Evolutionary conservation across 2,113 vertebrate species (phyloP).

Genomic region (Euleptes europaea): DNA sequence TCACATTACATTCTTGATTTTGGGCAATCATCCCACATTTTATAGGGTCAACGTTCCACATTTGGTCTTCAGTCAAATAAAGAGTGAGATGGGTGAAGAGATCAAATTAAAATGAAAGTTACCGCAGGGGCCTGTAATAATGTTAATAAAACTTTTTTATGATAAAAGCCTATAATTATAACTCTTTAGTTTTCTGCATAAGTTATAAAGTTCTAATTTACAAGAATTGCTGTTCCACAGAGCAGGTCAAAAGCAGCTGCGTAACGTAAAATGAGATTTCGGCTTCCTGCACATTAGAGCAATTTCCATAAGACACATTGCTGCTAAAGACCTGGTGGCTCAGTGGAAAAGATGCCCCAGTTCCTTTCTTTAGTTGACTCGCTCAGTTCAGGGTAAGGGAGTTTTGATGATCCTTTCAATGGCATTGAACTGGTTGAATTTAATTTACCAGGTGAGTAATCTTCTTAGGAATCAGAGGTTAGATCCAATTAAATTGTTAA

Average conservation of each 20-base stretch:
- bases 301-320: constrained; percentile 16
- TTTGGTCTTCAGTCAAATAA: constrained; percentile 17
- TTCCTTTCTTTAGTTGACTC: constrained; percentile 3
- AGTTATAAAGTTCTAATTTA: constrained; percentile 12
- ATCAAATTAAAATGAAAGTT: constrained; percentile 14
- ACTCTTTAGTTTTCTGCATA: constrained; percentile 7
- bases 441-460: constrained; percentile 40
- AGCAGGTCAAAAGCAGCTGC: background rate
- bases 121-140: background rate
- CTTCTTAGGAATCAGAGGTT: constrained; percentile 26
- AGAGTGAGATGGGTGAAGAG: background rate
- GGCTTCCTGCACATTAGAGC: constrained; percentile 2
- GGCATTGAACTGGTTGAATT: constrained; percentile 29
- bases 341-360: background rate
- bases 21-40: background rate
- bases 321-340: background rate
- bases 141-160: constrained; percentile 10
- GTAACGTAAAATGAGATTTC: constrained; percentile 3
- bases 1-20: background rate
- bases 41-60: background rate
- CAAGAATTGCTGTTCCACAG: constrained; percentile 1
- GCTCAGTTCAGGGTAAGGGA: background rate
- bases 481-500: constrained; percentile 36
- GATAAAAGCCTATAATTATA: constrained; percentile 11
- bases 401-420: background rate